Evolutionary conservation across 1,140 invertebrate genomes (phyloP).

Genomic region (Paramacrobiotus metropolitanus): DNA sequence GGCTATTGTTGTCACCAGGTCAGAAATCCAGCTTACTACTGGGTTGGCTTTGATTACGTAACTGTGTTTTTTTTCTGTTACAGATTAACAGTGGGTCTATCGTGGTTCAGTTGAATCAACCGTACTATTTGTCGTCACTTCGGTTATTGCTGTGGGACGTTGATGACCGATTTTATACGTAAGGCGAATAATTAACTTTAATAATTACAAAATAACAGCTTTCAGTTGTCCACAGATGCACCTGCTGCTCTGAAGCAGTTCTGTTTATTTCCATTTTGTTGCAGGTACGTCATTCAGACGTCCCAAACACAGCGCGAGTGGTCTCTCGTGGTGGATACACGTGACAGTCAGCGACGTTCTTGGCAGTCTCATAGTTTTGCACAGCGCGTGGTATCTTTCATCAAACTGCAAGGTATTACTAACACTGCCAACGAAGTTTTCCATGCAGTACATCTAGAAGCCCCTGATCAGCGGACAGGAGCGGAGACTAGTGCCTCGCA

Average conservation of each 20-base stretch:
- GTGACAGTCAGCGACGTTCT: conserved; percentile 24
- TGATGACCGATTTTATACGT: conserved; percentile 83
- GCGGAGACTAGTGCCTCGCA: too few species aligned
- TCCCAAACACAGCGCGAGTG: conserved; percentile 15
- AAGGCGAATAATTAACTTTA: conserved; percentile 31
- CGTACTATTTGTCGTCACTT: conserved; percentile 38
- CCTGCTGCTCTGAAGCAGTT: conserved; percentile 5
- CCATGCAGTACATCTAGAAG: not conserved
- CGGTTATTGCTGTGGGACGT: conserved; percentile 88
- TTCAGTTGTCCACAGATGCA: too few species aligned
- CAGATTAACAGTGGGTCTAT: conserved; percentile 68
- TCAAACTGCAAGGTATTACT: conserved; percentile 74
- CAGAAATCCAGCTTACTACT: too few species aligned
- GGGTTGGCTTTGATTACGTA: too few species aligned
- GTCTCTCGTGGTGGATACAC: not conserved
- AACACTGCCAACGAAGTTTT: conserved; percentile 72
- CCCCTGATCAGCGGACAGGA: not conserved
- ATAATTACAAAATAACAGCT: too few species aligned
- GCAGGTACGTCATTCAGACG: not conserved
- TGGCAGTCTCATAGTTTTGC: conserved; percentile 75
- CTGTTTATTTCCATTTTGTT: not conserved
- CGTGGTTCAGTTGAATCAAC: conserved; percentile 79
- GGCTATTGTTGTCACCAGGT: conserved; percentile 93
- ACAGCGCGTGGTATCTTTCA: conserved; percentile 63
- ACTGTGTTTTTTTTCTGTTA: too few species aligned